phyloP scores from a whole-genome alignment of 2,888 invertebrate species.

The Nomada goodeniana region DNA sequence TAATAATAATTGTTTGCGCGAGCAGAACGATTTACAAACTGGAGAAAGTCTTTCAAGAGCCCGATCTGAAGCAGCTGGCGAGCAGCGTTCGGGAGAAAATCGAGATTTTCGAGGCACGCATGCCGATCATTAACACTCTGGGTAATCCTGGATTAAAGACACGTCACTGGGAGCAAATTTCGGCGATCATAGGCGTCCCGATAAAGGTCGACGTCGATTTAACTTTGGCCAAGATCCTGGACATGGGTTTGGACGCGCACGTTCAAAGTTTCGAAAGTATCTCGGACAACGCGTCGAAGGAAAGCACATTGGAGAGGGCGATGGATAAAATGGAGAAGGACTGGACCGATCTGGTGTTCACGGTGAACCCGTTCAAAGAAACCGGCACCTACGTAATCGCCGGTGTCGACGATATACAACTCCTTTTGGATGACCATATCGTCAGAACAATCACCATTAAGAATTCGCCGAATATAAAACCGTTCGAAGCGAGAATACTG shows the following conservation, averaged over 20 bases:
- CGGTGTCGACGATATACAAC: constrained; percentile 96
- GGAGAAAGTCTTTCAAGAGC: constrained; percentile 94
- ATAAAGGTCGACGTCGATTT: constrained; percentile 93
- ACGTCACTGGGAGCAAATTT: constrained; percentile 97
- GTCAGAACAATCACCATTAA: constrained; percentile 98
- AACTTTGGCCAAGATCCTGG: constrained; percentile 93
- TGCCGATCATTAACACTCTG: constrained; percentile 95
- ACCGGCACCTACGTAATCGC: constrained; percentile 96
- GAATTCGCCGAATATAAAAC: constrained; percentile 98
- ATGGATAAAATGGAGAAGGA: constrained; percentile 95
- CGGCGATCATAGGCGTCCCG: constrained; percentile 96
- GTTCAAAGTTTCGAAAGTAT: constrained; percentile 94
- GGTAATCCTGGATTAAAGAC: constrained; percentile 97
- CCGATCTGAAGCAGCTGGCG: constrained; percentile 91
- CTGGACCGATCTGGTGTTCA: constrained; percentile 93
- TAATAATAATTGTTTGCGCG: background rate
- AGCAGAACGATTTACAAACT: constrained; percentile 92
- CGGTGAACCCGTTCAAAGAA: constrained; percentile 92
- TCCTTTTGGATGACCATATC: constrained; percentile 97
- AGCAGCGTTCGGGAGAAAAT: constrained; percentile 89
- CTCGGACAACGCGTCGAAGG: constrained; percentile 97
- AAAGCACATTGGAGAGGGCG: constrained; percentile 95
- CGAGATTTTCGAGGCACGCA: constrained; percentile 92
- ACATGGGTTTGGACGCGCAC: constrained; percentile 94
- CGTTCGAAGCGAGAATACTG: constrained; percentile 93